Conservation (phyloP, 2,113 vertebrate species). For the Elanoides forficatus region DNA sequence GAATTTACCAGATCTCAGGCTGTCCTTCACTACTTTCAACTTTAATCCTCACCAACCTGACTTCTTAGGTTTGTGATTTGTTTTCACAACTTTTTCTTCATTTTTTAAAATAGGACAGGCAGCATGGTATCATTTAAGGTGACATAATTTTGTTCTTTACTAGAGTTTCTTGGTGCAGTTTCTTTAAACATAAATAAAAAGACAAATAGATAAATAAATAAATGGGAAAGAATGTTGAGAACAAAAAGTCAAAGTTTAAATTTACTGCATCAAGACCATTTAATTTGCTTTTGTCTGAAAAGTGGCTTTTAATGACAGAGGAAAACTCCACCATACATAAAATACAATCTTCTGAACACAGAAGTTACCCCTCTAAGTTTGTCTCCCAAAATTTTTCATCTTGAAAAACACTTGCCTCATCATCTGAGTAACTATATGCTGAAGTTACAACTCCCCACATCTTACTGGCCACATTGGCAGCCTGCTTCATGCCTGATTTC, state of each 20-base stretch:
- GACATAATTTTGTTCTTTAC: not conserved
- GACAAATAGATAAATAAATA: not conserved
- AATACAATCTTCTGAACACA: not conserved
- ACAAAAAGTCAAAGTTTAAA: not conserved
- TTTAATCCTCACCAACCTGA: not conserved
- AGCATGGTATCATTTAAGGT: not conserved
- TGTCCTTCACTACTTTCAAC: not conserved
- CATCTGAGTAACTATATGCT: constrained; percentile 89
- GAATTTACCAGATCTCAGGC: not conserved
- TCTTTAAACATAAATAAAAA: not conserved
- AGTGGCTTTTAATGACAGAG: not conserved
- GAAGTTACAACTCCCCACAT: constrained; percentile 91
- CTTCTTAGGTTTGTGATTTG: not conserved
- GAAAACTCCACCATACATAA: not conserved
- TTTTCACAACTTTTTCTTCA: not conserved
- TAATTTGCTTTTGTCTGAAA: not conserved
- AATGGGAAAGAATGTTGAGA: not conserved
- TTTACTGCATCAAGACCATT: not conserved
- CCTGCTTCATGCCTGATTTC: constrained; percentile 94
- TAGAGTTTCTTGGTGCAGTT: not conserved
- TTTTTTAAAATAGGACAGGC: not conserved
- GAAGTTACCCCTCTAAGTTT: not conserved
- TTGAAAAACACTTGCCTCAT: constrained; percentile 77
- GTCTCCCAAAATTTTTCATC: not conserved
- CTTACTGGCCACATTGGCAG: constrained; percentile 92